Evolutionary conservation across 1,140 invertebrate species (phyloP).

Genomic region (Laupala kohalensis): DNA sequence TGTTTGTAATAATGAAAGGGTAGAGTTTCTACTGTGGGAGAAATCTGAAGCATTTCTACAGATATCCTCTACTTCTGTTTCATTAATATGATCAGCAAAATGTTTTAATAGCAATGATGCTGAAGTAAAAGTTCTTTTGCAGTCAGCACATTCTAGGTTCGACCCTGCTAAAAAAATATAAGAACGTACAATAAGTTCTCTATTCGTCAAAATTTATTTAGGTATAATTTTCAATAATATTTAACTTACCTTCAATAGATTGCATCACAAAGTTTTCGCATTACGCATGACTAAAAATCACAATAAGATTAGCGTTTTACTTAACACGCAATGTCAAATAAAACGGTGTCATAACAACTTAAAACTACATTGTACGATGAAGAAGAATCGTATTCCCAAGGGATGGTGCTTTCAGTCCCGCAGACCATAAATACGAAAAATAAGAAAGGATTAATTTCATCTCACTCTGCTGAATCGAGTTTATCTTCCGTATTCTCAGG

Average conservation of each 20-base stretch:
- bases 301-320: too few relatives aligned
- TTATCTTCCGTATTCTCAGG: too few relatives aligned
- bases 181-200: neutral
- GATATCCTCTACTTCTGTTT: slow-evolving; percentile 8
- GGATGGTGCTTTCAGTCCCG: too few relatives aligned
- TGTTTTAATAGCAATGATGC: slow-evolving; percentile 23
- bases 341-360: too few relatives aligned
- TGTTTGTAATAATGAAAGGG: slow-evolving; percentile 6
- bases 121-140: slow-evolving; percentile 20
- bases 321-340: too few relatives aligned
- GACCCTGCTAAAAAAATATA: slow-evolving; percentile 19
- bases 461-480: too few relatives aligned
- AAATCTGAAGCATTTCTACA: neutral
- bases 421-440: too few relatives aligned
- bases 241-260: neutral
- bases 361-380: too few relatives aligned
- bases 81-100: slow-evolving; percentile 22
- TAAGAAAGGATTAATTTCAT: too few relatives aligned
- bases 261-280: neutral
- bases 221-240: neutral
- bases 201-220: neutral
- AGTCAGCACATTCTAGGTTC: slow-evolving; percentile 21
- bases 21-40: slow-evolving; percentile 9
- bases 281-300: too few relatives aligned
- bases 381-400: too few relatives aligned